Conservation (phyloP, 2,888 invertebrate species). For the Plebejus anna region DNA sequence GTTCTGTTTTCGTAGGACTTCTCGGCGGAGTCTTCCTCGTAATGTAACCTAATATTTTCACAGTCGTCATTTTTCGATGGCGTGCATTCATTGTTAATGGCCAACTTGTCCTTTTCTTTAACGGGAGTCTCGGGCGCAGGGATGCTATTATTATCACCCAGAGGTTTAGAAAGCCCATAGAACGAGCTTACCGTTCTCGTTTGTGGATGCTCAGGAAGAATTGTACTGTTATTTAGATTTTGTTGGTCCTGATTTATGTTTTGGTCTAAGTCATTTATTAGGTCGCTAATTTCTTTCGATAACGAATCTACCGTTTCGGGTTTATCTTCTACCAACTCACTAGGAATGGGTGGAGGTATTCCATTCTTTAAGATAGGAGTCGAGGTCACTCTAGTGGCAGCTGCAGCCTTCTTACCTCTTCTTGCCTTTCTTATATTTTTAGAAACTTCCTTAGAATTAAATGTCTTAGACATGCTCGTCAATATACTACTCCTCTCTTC, state of each 20-base stretch:
- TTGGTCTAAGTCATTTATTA: conserved; percentile 68
- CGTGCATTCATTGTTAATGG: conserved; percentile 57
- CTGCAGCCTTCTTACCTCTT: conserved; percentile 67
- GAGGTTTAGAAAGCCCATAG: conserved; percentile 61
- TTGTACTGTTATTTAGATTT: conserved; percentile 43
- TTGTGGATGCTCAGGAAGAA: conserved; percentile 51
- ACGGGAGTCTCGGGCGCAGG: conserved; percentile 60
- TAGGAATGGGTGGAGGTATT: conserved; percentile 48
- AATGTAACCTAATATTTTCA: conserved; percentile 70
- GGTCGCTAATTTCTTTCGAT: conserved; percentile 71
- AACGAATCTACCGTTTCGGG: conserved; percentile 68
- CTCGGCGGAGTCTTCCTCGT: conserved; percentile 67
- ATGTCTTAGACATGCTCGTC: conserved; percentile 77
- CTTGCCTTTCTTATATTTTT: conserved; percentile 74
- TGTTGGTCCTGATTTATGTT: conserved; percentile 64
- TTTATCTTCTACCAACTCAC: conserved; percentile 57
- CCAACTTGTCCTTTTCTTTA: conserved; percentile 57
- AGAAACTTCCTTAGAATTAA: conserved; percentile 72
- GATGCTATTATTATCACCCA: conserved; percentile 61
- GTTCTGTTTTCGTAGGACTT: conserved; percentile 58
- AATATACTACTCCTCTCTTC: conserved; percentile 75
- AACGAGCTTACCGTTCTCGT: conserved; percentile 62
- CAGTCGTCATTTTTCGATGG: conserved; percentile 69
- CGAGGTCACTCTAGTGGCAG: conserved; percentile 47
- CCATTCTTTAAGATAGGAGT: conserved; percentile 42